phyloP scores from a whole-genome alignment of 1,140 invertebrate genomes.

The Phymorhynchus buccinoides region DNA sequence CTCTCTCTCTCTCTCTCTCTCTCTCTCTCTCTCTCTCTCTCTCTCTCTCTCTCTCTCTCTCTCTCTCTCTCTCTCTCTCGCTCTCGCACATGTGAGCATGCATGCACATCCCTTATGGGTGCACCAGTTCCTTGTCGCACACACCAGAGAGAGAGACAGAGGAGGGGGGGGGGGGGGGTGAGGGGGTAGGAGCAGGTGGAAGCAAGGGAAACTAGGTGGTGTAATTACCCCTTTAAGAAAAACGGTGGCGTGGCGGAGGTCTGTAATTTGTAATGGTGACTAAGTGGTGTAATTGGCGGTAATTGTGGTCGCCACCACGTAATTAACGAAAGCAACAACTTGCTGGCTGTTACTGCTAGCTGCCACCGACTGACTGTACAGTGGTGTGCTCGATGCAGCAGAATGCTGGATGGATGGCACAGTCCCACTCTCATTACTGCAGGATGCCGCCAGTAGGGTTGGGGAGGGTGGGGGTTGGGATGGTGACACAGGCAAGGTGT shows the following conservation, averaged over 20 bases:
- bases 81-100: too few relatives aligned
- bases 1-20: background rate
- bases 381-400: too few relatives aligned
- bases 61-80: background rate
- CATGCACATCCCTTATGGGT: too few relatives aligned
- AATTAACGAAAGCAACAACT: too few relatives aligned
- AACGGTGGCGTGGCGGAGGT: background rate
- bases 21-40: conserved; percentile 39
- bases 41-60: conserved; percentile 37
- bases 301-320: background rate
- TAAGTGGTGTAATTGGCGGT: conserved; percentile 4
- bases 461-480: background rate
- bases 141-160: background rate
- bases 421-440: too few relatives aligned
- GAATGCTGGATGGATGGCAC: background rate
- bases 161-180: background rate
- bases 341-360: background rate
- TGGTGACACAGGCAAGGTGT: background rate
- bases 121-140: too few relatives aligned
- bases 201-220: background rate
- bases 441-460: background rate
- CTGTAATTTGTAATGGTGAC: conserved; percentile 14
- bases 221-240: too few relatives aligned
- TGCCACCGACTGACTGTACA: too few relatives aligned
- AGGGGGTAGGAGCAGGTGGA: background rate